Evolutionary conservation across 2,113 vertebrate genomes (phyloP).

Genomic region (Todiramphus saurophagus): DNA sequence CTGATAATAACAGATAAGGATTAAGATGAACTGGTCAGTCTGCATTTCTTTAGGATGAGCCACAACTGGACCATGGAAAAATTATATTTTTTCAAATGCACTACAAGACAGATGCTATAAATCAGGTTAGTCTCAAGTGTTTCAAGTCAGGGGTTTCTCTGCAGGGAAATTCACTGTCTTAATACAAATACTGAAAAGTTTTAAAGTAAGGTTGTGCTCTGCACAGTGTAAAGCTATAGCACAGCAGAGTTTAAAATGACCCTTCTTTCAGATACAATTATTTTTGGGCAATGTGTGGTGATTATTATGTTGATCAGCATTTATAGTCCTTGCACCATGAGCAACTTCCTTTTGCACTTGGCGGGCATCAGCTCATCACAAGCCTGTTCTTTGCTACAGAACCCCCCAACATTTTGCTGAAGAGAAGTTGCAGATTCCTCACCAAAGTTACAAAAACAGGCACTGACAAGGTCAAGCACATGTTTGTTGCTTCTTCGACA

Average conservation of each 20-base stretch:
- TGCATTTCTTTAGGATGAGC: not conserved
- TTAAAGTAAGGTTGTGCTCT: not conserved
- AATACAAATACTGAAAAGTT: not conserved
- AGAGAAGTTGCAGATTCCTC: not conserved
- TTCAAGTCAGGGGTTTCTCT: not conserved
- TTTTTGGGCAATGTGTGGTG: not conserved
- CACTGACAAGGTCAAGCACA: not conserved
- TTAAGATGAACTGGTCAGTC: not conserved
- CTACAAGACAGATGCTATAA: not conserved
- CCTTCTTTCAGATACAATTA: rapidly evolving
- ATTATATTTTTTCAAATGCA: not conserved
- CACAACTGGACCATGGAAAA: not conserved
- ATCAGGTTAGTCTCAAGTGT: not conserved
- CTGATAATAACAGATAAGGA: not conserved
- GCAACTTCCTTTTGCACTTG: not conserved
- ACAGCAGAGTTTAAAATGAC: not conserved
- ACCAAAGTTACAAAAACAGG: not conserved
- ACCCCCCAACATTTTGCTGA: rapidly evolving
- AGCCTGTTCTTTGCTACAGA: not conserved
- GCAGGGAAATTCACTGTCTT: not conserved
- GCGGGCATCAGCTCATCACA: not conserved
- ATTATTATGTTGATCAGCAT: not conserved
- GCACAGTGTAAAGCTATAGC: not conserved
- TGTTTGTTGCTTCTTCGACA: not conserved
- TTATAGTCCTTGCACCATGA: not conserved